Conservation (phyloP, 1,140 invertebrate species). For the Chelonus insularis region DNA sequence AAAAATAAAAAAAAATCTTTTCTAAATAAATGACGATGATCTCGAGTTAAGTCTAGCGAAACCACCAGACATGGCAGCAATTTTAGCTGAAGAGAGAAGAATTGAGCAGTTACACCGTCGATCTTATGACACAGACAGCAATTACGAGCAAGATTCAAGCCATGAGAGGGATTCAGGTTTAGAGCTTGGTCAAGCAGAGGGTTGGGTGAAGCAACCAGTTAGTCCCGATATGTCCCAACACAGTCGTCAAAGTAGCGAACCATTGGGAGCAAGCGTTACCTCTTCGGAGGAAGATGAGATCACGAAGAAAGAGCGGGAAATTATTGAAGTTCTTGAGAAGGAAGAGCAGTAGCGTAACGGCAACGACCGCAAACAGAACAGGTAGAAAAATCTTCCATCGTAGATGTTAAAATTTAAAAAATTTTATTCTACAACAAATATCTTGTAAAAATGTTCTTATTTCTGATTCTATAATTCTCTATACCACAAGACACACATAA, state of each 20-base stretch:
- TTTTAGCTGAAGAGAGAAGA: constrained; percentile 77
- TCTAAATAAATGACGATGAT: constrained; percentile 67
- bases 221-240: constrained; percentile 69
- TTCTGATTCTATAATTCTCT: too few species aligned
- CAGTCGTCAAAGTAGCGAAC: constrained; percentile 77
- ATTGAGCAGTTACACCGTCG: constrained; percentile 71
- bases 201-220: constrained; percentile 64
- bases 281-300: constrained; percentile 75
- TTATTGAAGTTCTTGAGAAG: constrained; percentile 71
- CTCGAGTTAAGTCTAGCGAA: constrained; percentile 71
- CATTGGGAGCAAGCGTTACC: constrained; percentile 66
- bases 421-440: too few species aligned
- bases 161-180: constrained; percentile 73
- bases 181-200: constrained; percentile 65
- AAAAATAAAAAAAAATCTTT: too few species aligned
- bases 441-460: too few species aligned
- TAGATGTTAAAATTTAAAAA: too few species aligned
- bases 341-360: constrained; percentile 65
- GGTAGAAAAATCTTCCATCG: constrained; percentile 38
- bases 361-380: constrained; percentile 49
- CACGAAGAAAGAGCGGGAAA: constrained; percentile 71
- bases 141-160: constrained; percentile 58
- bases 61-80: constrained; percentile 77
- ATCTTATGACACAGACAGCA: constrained; percentile 62
- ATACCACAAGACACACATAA: too few species aligned